phyloP scores from a whole-genome alignment of 2,888 invertebrate genomes.

The Sclerodermus sp. region DNA sequence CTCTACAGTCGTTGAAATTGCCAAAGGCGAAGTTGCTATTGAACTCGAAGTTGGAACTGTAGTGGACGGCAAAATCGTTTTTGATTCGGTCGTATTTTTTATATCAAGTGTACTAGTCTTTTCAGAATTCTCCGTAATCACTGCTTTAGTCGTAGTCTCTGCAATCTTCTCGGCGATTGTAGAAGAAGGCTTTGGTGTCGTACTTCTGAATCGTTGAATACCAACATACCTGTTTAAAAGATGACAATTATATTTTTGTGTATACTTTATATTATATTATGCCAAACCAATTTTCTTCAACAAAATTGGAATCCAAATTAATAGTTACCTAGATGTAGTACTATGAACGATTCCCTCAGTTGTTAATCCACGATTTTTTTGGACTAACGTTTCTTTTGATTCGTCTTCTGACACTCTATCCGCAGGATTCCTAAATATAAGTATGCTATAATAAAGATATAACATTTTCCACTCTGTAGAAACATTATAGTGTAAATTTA shows the following conservation, averaged over 20 bases:
- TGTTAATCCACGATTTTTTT: neutral
- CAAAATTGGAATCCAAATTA: neutral
- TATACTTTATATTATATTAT: neutral
- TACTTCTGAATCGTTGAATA: constrained; percentile 53
- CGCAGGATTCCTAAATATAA: neutral
- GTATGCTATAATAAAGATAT: too few species aligned
- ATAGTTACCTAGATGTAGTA: constrained; percentile 43
- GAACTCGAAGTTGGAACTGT: too few species aligned
- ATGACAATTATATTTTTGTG: neutral
- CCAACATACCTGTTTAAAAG: constrained; percentile 53
- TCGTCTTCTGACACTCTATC: constrained; percentile 1
- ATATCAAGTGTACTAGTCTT: too few species aligned
- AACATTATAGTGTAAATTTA: too few species aligned
- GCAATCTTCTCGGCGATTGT: neutral
- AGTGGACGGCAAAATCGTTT: neutral
- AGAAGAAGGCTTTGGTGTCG: constrained; percentile 24
- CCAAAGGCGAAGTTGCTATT: neutral
- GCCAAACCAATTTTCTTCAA: neutral
- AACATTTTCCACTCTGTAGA: too few species aligned
- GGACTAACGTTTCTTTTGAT: constrained; percentile 3
- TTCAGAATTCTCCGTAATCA: neutral
- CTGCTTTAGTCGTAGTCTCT: neutral
- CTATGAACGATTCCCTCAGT: constrained; percentile 25
- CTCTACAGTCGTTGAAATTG: neutral
- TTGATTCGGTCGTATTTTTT: neutral